Evolutionary conservation across 92 coral and sea anemone species (phyloP), one percentile per base, ranked within the genome.

Genomic region (Porites divaricata): DNA sequence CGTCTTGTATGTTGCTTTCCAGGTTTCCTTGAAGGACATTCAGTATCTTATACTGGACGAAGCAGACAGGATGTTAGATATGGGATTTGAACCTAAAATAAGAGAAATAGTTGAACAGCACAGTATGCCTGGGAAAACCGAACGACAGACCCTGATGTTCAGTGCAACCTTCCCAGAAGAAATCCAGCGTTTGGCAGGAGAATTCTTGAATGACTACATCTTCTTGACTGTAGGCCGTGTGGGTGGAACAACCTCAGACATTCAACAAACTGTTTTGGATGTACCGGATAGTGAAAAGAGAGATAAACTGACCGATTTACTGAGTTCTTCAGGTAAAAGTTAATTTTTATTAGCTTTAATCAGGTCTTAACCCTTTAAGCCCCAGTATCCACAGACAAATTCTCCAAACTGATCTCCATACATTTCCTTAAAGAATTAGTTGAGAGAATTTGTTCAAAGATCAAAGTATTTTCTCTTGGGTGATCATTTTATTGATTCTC

Each of bases 111-210:
- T 96, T 16, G 94, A 91, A 72, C 85, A 86, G 6, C 49, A 89
- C 84, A 96, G 96, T 7, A 86, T 96, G 93, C 99, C 99, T 1
- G 98, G 87, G 25, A 94, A 92, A 77, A 75, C 92, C 2, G 91
- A 92, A 15, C 88, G 99, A 8, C 98, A 94, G 85, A 96, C 99
- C 6, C 85, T 96, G 22, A 96, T 96, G 99, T 96, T 96, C 87
- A 96, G 99, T 80, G 99, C 99, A 2, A 96, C 99, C 5, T 96
- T 96, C 79, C 99, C 99, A 1, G 99, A 96, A 73, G 92, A 94
- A 72, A 96, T 96, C 56, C 99, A 96, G 77, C 89, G 91, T 41
- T 78, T 96, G 62, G 99, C 99, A 1, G 90, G 95, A 7, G 99
- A 96, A 79, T 96, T 96, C 80, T 79, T 96, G 65, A 96, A 95